A percentile compares a stretch with the other conserved stretches of the same genome.
These are phyloP conservation scores for Epinephelus coioides DNA, from an alignment of 2,797 vertebrate species.

Conservation along the genomic window DNA sequence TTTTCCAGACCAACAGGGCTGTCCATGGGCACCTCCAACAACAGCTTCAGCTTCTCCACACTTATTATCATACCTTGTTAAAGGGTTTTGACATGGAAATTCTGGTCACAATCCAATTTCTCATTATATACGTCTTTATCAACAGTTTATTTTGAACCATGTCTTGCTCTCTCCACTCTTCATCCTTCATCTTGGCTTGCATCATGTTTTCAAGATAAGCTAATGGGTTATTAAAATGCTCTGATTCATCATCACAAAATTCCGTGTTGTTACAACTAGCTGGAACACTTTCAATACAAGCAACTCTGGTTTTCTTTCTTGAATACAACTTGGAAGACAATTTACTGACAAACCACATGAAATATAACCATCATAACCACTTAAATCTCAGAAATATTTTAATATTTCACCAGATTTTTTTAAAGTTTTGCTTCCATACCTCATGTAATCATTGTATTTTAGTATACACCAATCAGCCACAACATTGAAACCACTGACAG, in stretches of 20 bases:
- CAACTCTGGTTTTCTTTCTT: background rate
- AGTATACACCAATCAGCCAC: too few species aligned
- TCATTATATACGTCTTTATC: background rate
- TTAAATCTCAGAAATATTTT: background rate
- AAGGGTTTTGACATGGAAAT: background rate
- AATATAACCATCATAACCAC: background rate
- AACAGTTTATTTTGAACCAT: background rate
- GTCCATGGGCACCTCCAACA: too few species aligned
- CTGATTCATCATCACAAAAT: conserved; percentile 8
- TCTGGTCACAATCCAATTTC: background rate
- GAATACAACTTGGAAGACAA: background rate
- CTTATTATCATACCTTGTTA: background rate
- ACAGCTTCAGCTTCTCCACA: background rate
- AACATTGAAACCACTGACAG: too few species aligned
- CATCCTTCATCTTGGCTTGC: background rate
- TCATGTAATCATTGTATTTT: background rate
- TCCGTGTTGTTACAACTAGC: background rate
- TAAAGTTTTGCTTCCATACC: background rate
- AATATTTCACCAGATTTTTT: background rate
- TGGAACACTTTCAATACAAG: conserved; percentile 4
- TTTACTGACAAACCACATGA: background rate
- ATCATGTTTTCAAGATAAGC: conserved; percentile 38
- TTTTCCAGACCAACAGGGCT: background rate
- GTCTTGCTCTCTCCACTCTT: background rate
- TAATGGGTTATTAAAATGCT: conserved; percentile 22